These are phyloP conservation scores for Pandion haliaetus DNA, from an alignment of 2,113 vertebrate species.

Conservation along the genomic window DNA sequence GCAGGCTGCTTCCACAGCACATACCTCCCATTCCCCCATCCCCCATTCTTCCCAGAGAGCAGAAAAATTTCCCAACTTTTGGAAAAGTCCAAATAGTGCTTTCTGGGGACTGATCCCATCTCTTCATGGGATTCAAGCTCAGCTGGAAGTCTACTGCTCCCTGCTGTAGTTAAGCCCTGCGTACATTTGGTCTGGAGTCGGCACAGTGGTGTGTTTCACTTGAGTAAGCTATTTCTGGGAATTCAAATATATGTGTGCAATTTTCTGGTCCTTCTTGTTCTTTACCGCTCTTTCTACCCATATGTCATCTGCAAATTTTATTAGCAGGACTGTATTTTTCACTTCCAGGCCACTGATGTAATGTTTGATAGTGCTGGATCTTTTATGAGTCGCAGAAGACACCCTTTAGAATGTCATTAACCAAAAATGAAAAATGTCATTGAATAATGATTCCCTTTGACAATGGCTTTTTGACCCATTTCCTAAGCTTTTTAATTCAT, in stretches of 20 bases:
- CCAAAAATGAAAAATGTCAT: background rate
- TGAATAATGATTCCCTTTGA: background rate
- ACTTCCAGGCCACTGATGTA: background rate
- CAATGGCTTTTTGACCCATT: background rate
- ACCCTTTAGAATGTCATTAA: background rate
- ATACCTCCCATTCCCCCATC: background rate
- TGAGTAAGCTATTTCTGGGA: background rate
- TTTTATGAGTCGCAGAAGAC: background rate
- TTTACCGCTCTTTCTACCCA: background rate
- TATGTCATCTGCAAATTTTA: background rate
- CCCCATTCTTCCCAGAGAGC: background rate
- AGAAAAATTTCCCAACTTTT: background rate
- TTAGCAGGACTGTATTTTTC: background rate
- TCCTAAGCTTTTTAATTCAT: background rate
- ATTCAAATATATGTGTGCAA: rapidly evolving
- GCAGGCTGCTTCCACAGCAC: background rate
- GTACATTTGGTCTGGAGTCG: background rate
- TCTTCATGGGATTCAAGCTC: background rate
- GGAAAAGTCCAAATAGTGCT: background rate
- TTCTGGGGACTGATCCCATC: background rate
- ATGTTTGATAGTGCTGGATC: background rate
- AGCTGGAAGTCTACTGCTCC: background rate
- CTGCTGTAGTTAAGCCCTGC: background rate
- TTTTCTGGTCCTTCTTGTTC: background rate
- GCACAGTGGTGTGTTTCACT: background rate